Evolutionary conservation across 1,140 invertebrate species (phyloP), one percentile per base, ranked within the genome.

Genomic region (Drosophila parabipectinata): DNA sequence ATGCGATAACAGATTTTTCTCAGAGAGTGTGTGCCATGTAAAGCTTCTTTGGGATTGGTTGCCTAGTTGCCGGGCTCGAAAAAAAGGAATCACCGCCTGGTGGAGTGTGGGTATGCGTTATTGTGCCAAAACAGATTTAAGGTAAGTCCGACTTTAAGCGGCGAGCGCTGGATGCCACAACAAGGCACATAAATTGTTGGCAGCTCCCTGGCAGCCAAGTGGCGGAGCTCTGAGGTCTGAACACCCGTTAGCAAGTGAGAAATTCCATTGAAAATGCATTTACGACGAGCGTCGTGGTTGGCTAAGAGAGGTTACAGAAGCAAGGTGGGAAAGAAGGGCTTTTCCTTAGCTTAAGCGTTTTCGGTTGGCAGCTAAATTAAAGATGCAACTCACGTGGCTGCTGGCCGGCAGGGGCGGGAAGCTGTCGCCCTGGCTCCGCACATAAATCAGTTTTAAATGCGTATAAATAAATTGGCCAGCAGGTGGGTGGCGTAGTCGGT

Each of bases 371-470:
- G 71, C 81, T 87, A 84, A 84, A 84, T 84, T 84, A 87, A 84
- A 87, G 82, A 84, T 79, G 82, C 81, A 81, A 48, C 81, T 81
- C 82, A 87, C 63, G 77, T 61, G 47, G 66, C 55, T 78, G 48
- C 63, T 34, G 21, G 57, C 26, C 48, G 52, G 41, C 51, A 15
- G 18, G 51, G 41, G 32, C n/a, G 53, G 26, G 55, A 53, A 59
- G 59, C 76, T 83, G 69, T 79, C 71, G 60, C 37, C 45, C 44
- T 45, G 32, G 64, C 41, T 32, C 83, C 79, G 48, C 61, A 78
- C 83, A 87, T 87, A 87, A 87, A 87, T 87, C 82, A 87, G 82
- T 72, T 87, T 87, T 88, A 88, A 87, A 87, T 88, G 79, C 82
- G 78, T 69, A 82, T 87, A 87, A 87, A 87, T 87, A 87, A 87